Evolutionary conservation across 2,797 vertebrate genomes (phyloP).

Genomic region (Labroides dimidiatus): DNA sequence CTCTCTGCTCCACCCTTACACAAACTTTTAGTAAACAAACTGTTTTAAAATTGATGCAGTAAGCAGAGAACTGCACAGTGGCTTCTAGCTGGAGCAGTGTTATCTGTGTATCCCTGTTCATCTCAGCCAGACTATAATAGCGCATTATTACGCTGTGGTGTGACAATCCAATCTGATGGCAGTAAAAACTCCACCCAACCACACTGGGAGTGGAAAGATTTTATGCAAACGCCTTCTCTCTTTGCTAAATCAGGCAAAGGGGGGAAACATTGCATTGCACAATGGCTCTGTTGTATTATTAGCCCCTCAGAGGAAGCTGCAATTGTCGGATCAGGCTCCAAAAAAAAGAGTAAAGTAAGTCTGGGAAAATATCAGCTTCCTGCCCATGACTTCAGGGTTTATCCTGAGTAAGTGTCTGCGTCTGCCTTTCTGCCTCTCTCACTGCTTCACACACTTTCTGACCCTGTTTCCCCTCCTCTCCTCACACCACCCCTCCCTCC

Average conservation of each 20-base stretch:
- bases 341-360: conserved; percentile 68
- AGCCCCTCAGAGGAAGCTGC: conserved; percentile 80
- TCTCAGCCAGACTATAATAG: conserved; percentile 62
- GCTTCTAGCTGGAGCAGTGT: conserved; percentile 18
- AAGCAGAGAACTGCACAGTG: conserved; percentile 5
- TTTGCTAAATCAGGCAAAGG: conserved; percentile 71
- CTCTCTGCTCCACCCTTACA: conserved; percentile 1
- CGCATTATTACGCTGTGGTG: conserved; percentile 63
- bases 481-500: neutral
- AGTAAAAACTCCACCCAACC: conserved; percentile 64
- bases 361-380: conserved; percentile 81
- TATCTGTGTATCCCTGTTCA: conserved; percentile 54
- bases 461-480: conserved; percentile 35
- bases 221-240: conserved; percentile 68
- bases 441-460: conserved; percentile 60
- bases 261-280: conserved; percentile 72
- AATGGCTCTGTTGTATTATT: conserved; percentile 79
- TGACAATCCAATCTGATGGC: conserved; percentile 75
- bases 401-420: conserved; percentile 49
- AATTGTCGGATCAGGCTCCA: conserved; percentile 80
- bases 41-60: neutral
- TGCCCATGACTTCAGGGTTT: conserved; percentile 66
- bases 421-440: conserved; percentile 49
- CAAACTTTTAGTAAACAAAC: neutral
- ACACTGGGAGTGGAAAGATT: conserved; percentile 68